These are phyloP conservation scores for Melieria crassipennis DNA, from an alignment of 2,888 invertebrate species.

Conservation along the genomic window DNA sequence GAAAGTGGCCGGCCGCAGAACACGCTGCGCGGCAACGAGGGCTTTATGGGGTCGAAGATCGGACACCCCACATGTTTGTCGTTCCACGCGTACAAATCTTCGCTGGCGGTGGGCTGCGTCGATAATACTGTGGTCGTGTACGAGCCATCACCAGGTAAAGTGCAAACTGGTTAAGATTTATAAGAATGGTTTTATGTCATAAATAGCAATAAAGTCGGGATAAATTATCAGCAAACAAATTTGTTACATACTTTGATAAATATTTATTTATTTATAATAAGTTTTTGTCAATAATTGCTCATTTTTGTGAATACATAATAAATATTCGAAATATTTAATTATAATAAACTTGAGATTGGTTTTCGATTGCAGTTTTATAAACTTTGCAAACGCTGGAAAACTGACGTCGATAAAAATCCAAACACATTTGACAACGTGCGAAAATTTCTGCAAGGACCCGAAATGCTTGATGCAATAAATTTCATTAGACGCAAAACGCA, in stretches of 20 bases:
- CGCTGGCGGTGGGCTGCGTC: conserved; percentile 86
- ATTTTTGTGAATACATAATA: not conserved
- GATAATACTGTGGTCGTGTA: conserved; percentile 89
- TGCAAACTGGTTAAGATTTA: not conserved
- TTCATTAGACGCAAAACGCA: conserved; percentile 70
- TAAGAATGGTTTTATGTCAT: too few relatives aligned
- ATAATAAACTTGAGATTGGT: not conserved
- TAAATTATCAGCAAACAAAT: too few relatives aligned
- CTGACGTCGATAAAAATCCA: conserved; percentile 76
- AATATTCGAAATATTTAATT: not conserved
- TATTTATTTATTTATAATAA: too few relatives aligned
- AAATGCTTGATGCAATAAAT: conserved; percentile 68
- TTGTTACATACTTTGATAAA: too few relatives aligned
- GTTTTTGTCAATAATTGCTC: not conserved
- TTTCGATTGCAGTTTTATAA: conserved; percentile 77
- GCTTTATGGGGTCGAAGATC: conserved; percentile 88
- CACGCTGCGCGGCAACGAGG: conserved; percentile 88
- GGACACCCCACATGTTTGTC: conserved; percentile 88
- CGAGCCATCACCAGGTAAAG: conserved; percentile 62
- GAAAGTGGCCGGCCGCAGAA: conserved; percentile 78
- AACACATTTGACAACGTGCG: conserved; percentile 70
- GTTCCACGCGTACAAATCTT: conserved; percentile 87
- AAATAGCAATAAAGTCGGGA: too few relatives aligned
- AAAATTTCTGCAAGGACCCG: conserved; percentile 68
- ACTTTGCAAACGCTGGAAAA: conserved; percentile 76